Conservation (phyloP, 2,113 vertebrate genomes). For the Calonectris borealis region DNA sequence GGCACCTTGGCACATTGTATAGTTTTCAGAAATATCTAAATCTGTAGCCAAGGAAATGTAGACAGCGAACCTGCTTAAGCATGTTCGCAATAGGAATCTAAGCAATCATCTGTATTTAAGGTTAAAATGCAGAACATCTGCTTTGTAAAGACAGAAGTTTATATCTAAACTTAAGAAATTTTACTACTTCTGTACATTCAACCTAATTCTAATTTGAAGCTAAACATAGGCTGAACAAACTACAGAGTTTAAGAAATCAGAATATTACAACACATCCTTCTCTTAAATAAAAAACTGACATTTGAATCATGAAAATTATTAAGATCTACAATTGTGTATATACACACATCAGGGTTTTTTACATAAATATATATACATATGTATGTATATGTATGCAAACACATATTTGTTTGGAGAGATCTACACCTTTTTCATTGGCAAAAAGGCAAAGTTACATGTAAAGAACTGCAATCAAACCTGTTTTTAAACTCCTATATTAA, state of each 20-base stretch:
- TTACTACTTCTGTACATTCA: background rate
- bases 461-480: background rate
- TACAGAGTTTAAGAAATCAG: background rate
- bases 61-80: conserved; percentile 28
- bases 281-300: background rate
- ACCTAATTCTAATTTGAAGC: background rate
- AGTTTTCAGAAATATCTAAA: background rate
- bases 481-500: background rate
- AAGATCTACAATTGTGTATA: background rate
- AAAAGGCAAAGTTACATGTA: background rate
- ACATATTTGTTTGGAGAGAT: background rate
- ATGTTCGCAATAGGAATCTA: background rate
- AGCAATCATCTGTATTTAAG: background rate
- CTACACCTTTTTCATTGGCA: background rate
- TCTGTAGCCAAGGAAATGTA: background rate
- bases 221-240: background rate
- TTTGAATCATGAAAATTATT: background rate
- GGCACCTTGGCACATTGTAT: background rate
- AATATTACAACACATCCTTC: background rate
- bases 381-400: background rate
- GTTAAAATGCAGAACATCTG: background rate
- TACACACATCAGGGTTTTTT: background rate
- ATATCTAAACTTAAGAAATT: background rate
- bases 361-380: background rate
- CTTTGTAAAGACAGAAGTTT: background rate